Evolutionary conservation across 2,888 invertebrate species (phyloP), one percentile per base, ranked within the genome.

Genomic region (Cactoblastis cactorum): DNA sequence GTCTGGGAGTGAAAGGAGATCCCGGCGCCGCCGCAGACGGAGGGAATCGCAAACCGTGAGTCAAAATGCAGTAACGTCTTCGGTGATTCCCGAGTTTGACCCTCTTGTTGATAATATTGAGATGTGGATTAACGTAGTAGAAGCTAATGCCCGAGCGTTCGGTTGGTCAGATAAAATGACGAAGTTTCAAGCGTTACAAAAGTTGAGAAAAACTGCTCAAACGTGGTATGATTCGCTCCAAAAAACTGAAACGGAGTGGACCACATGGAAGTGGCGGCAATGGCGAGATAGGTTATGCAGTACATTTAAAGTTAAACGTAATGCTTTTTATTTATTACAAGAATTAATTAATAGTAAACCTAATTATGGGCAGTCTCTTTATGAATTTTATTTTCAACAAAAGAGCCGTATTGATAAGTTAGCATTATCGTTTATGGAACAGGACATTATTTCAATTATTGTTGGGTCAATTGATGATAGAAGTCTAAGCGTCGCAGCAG

Each of bases 71-170:
- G n/a, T n/a, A n/a, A n/a, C n/a, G n/a, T n/a, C n/a, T n/a, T n/a
- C n/a, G n/a, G n/a, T n/a, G n/a, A n/a, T n/a, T n/a, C n/a, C n/a
- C n/a, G n/a, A n/a, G n/a, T n/a, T n/a, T n/a, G n/a, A n/a, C n/a
- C n/a, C n/a, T n/a, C n/a, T n/a, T n/a, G n/a, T n/a, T n/a, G n/a
- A n/a, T n/a, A n/a, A n/a, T n/a, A n/a, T n/a, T n/a, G n/a, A 55
- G 11, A 62, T 61, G 59, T 65, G 63, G 65, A 32, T 63, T 9
- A 63, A 63, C 49, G 57, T 63, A 2, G 55, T 63, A 1, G 63
- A 65, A 9, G 63, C 62, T 1, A 62, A 65, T 47, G 55, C 61
- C 1, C 50, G 52, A 1, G 56, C 63, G 12, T 63, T 67, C 48
- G 52, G 55, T 5, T 67, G 63, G 63, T 56, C 61, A 6, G 61